Conservation (phyloP, 2,113 vertebrate genomes). For the Pollimyrus isidori region DNA sequence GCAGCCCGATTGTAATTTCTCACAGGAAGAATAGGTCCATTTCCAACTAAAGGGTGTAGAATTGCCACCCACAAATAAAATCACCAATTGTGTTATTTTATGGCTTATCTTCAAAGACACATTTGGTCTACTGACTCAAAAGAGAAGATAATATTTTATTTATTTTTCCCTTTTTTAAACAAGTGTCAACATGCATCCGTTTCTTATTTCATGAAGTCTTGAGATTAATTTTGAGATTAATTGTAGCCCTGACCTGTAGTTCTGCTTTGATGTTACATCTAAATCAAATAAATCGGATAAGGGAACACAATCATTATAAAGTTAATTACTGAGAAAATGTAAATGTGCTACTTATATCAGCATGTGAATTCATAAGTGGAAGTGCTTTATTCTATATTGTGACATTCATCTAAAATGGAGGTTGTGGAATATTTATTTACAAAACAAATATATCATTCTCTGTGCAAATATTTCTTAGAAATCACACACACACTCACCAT, state of each 20-base stretch:
- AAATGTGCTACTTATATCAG: background rate
- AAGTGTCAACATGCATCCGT: background rate
- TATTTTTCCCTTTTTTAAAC: background rate
- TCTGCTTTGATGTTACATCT: background rate
- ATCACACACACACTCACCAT: background rate
- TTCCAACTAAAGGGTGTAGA: slow-evolving; percentile 34
- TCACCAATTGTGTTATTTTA: slow-evolving; percentile 25
- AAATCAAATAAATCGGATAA: background rate
- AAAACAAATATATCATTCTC: background rate
- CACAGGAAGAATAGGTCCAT: slow-evolving; percentile 38
- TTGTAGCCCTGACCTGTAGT: background rate
- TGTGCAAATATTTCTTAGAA: background rate
- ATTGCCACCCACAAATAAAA: slow-evolving; percentile 35
- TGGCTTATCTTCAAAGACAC: slow-evolving; percentile 50
- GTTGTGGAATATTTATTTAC: background rate
- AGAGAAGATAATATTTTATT: slow-evolving; percentile 25
- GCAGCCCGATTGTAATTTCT: slow-evolving; percentile 32
- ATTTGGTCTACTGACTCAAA: slow-evolving; percentile 27
- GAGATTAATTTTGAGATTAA: background rate
- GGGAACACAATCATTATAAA: background rate
- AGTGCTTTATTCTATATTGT: background rate
- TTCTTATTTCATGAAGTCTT: background rate
- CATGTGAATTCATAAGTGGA: background rate
- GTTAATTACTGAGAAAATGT: background rate
- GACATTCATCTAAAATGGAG: background rate